Conservation (phyloP, 2,113 vertebrate genomes). For the Holacanthus passer region DNA sequence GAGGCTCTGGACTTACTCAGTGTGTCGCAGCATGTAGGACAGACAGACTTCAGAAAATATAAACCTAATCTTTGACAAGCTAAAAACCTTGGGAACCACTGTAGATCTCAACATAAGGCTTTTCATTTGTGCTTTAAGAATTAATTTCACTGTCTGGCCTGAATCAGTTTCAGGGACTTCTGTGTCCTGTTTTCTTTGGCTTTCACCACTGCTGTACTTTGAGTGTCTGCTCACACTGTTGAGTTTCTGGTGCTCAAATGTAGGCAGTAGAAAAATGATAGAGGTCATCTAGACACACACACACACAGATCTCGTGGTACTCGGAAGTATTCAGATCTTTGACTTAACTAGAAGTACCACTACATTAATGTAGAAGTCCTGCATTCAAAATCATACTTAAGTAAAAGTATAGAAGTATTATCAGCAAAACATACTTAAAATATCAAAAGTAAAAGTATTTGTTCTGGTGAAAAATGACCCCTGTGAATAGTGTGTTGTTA, state of each 20-base stretch:
- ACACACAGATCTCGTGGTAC: too few species aligned
- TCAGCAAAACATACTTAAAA: too few species aligned
- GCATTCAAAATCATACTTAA: not conserved
- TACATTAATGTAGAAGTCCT: not conserved
- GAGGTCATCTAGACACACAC: not conserved
- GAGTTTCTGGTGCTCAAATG: not conserved
- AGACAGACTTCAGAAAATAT: not conserved
- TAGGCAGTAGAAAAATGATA: not conserved
- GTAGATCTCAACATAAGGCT: not conserved
- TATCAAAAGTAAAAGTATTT: too few species aligned
- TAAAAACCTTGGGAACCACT: not conserved
- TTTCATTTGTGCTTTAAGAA: not conserved
- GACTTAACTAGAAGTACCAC: not conserved
- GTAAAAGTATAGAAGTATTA: not conserved
- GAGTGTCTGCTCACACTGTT: not conserved
- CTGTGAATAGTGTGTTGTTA: not conserved
- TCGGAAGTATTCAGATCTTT: not conserved
- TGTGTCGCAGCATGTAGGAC: not conserved
- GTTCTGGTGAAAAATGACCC: not conserved
- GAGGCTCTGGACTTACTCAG: not conserved
- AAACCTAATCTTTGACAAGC: too few species aligned
- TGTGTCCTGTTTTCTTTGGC: conserved; percentile 38
- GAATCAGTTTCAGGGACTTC: conserved; percentile 22
- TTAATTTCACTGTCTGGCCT: conserved; percentile 1
- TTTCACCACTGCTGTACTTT: not conserved